Evolutionary conservation across 1,140 invertebrate genomes (phyloP), one percentile per base, ranked within the genome.

Genomic region (Aradophagus sp.): DNA sequence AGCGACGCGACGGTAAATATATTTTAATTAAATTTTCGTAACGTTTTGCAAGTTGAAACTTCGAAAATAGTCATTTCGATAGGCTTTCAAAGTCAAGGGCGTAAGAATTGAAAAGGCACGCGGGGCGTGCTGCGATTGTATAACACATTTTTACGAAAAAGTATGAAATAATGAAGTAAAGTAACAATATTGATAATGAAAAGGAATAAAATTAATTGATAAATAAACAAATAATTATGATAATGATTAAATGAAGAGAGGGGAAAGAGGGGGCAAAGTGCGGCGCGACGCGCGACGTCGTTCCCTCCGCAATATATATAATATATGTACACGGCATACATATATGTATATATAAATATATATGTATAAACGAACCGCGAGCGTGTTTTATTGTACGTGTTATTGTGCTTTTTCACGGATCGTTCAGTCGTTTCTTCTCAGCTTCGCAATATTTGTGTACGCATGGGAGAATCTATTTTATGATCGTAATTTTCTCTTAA

Each of bases 41-140:
- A 59, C 12, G 38, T 27, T 59, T 59, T 42, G 29, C 3, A 15
- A 61, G 5, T 47, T 39, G 45, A 53, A 39, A 26, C 27, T 50
- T 52, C 29, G 35, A 44, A 34, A 16, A 56, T 58, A 66, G 62
- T 56, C 14, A 41, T 39, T 56, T 59, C 42, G 41, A 69, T 48
- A 53, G 59, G 27, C 47, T 72, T 58, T 71, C 35, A 55, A 47
- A 66, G 68, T 72, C 61, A 66, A 66, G 55, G 61, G 38, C 35
- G 47, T 10, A 53, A 61, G 47, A 48, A 48, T 45, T 58, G 58
- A 41, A n/a, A n/a, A 39, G 4, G 68, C 68, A 52, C 69, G 69
- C 62, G 35, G 61, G 69, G 69, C 69, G 69, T 59, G 68, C 53
- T 42, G 36, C 47, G 48, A 61, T 72, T 55, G 36, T 41, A 42